Percentiles rank a stretch among this genome's conserved stretches.
Conservation (phyloP, 2,113 vertebrate genomes). For the Cercopithecus mona region DNA sequence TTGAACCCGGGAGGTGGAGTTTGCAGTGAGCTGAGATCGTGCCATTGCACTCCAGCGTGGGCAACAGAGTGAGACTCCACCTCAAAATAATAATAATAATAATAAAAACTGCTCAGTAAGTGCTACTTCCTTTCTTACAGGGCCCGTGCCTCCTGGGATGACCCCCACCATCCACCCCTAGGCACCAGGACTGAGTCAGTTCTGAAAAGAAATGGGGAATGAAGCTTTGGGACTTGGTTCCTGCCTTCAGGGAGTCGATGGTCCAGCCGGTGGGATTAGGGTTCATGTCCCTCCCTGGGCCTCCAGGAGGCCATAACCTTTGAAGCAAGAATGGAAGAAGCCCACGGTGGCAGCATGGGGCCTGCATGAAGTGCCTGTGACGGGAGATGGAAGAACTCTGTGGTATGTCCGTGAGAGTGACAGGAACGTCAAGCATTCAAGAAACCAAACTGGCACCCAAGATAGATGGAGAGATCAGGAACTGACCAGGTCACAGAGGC, state of each 20-base stretch:
- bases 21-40: too few relatives aligned
- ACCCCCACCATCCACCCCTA: too few relatives aligned
- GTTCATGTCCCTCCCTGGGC: background rate
- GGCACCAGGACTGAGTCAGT: background rate
- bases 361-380: background rate
- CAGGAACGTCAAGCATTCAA: background rate
- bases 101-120: background rate
- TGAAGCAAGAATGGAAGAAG: background rate
- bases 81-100: too few relatives aligned
- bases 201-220: background rate
- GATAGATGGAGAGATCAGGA: background rate
- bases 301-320: background rate
- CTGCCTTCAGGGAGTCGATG: background rate
- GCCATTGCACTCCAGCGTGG: too few relatives aligned
- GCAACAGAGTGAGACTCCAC: too few relatives aligned
- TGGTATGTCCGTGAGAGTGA: background rate
- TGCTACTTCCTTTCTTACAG: background rate
- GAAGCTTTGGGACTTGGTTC: background rate
- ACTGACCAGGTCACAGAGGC: background rate
- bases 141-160: background rate
- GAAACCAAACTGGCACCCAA: background rate
- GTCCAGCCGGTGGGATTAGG: background rate
- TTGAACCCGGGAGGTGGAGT: too few relatives aligned
- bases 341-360: rapidly evolving
- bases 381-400: background rate